Evolutionary conservation across 2,888 invertebrate genomes (phyloP).

Genomic region (Phortica okadai): DNA sequence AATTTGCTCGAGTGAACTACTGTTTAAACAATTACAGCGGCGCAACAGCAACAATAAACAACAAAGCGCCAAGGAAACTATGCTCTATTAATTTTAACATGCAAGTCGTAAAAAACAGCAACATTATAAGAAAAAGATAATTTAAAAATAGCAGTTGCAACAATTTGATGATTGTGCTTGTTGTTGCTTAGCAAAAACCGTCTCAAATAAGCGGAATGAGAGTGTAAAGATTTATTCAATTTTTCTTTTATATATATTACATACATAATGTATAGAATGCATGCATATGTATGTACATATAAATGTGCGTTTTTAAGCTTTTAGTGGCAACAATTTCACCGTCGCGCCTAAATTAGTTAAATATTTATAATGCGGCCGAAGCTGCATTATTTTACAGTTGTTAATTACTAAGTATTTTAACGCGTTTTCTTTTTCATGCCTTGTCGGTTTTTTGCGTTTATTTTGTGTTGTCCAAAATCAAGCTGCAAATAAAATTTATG

Average conservation of each 20-base stretch:
- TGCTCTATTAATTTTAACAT: conserved; percentile 59
- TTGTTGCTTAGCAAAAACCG: conserved; percentile 42
- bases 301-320: background rate
- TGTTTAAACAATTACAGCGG: conserved; percentile 53
- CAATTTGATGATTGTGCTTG: conserved; percentile 45
- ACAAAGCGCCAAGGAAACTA: conserved; percentile 26
- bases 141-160: background rate
- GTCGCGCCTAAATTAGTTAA: conserved; percentile 49
- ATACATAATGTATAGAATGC: background rate
- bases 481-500: background rate
- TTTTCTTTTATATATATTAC: conserved; percentile 12
- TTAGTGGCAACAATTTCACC: conserved; percentile 51
- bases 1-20: conserved; percentile 48
- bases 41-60: conserved; percentile 35
- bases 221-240: conserved; percentile 23
- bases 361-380: conserved; percentile 57
- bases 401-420: conserved; percentile 52
- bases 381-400: conserved; percentile 52
- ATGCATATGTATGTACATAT: background rate
- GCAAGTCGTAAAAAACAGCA: conserved; percentile 35
- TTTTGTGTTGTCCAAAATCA: background rate
- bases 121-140: background rate
- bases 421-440: conserved; percentile 56
- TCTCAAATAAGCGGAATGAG: conserved; percentile 43
- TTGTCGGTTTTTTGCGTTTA: conserved; percentile 49